Percentiles rank a stretch among this genome's conserved stretches.
Evolutionary conservation across 2,113 vertebrate species (phyloP).

Genomic region (Verasper variegatus): DNA sequence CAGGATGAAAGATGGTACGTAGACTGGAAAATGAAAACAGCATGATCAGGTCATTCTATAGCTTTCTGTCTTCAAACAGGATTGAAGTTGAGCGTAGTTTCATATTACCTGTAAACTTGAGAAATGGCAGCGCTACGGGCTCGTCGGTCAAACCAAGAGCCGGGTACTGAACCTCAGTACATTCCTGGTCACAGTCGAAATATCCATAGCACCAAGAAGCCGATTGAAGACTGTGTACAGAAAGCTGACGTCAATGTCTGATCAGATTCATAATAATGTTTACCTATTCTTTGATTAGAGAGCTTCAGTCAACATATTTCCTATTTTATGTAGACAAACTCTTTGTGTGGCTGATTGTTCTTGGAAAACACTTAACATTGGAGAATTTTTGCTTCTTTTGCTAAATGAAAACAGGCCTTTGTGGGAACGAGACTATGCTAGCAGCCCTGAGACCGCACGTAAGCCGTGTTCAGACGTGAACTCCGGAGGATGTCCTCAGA

Average conservation of each 20-base stretch:
- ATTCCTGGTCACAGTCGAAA: not conserved
- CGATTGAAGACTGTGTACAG: not conserved
- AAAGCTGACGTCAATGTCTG: not conserved
- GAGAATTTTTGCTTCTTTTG: not conserved
- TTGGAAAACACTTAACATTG: not conserved
- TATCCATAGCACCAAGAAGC: not conserved
- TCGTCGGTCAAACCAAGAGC: not conserved
- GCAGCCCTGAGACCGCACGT: too few species aligned
- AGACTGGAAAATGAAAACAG: slow-evolving; percentile 39
- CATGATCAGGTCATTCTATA: not conserved
- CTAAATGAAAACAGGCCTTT: not conserved
- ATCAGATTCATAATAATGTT: not conserved
- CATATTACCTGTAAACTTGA: not conserved
- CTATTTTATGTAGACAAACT: not conserved
- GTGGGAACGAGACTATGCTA: too few species aligned
- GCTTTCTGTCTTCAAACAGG: not conserved
- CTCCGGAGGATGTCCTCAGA: too few species aligned
- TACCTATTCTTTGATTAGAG: not conserved
- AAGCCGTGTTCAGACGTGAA: too few species aligned
- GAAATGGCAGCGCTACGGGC: not conserved
- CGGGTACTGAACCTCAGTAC: not conserved
- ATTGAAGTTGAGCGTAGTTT: not conserved
- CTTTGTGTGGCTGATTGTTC: not conserved
- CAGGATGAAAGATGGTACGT: slow-evolving; percentile 29
- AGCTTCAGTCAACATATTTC: not conserved